A percentile compares a stretch with the other conserved stretches of the same genome.
phyloP scores from a whole-genome alignment of 2,797 vertebrate species.

The Argentina silus region DNA sequence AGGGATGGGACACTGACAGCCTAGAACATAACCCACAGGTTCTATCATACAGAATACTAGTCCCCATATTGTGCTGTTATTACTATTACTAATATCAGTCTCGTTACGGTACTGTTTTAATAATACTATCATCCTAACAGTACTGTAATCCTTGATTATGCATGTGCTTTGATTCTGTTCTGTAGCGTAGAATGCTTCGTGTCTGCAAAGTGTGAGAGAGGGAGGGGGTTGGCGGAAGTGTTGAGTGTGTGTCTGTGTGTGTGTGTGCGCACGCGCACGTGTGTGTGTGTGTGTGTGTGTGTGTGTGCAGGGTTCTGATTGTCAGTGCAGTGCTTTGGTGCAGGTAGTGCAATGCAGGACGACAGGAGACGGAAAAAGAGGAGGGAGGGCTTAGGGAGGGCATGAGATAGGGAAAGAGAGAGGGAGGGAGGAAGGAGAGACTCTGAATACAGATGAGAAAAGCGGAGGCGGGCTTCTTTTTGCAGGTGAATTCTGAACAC shows the following conservation, averaged over 20 bases:
- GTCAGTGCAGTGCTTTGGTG: slow-evolving; percentile 61
- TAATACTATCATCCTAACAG: no score
- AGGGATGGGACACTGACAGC: neutral
- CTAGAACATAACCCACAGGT: no score
- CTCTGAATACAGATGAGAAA: slow-evolving; percentile 69
- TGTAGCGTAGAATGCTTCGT: slow-evolving; percentile 70
- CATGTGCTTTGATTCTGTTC: slow-evolving; percentile 1
- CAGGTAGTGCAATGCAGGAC: slow-evolving; percentile 76
- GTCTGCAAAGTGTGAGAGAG: slow-evolving; percentile 62
- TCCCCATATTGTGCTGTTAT: no score
- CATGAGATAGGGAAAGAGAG: no score
- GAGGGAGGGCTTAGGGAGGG: slow-evolving; percentile 33
- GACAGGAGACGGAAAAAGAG: slow-evolving; percentile 64
- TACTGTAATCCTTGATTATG: neutral
- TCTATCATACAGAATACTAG: no score
- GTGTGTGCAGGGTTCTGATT: slow-evolving; percentile 44
- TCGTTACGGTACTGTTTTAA: no score
- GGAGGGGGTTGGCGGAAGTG: slow-evolving; percentile 62
- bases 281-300: slow-evolving; percentile 41
- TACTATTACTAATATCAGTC: no score
- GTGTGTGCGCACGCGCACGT: slow-evolving; percentile 13
- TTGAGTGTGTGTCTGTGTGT: slow-evolving; percentile 68
- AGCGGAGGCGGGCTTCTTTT: slow-evolving; percentile 33
- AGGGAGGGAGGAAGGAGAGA: slow-evolving; percentile 45
- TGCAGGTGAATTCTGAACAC: slow-evolving; percentile 80